Base-by-base conservation (phyloP, 1,140 invertebrate species). In the Drosophila sturtevanti region DNA sequence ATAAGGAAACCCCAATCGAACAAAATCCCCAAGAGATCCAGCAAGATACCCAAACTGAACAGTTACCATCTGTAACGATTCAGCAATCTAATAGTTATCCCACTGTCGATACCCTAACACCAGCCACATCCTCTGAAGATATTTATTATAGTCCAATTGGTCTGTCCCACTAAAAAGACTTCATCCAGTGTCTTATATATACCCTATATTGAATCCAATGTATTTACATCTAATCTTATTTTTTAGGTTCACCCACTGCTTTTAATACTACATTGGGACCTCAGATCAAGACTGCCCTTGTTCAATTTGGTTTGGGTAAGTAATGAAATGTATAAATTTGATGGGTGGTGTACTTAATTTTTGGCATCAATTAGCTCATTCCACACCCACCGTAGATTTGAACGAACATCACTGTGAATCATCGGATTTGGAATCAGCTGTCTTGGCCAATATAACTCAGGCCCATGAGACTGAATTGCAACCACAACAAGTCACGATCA, bases 141-240 rank as follows among this genome's bases (percentile, higher is more conserved):
- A 74, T 90, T 31, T 91, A 81, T 65, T 89, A 90, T 80, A 91
- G 90, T 72, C 90, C 90, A 56, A 84, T 91, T 51, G 90, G 90
- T 91, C 73, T 66, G 90, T 89, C 22, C 14, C 18, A 38, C 11
- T 2, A 14, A 24, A n/a, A 34, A n/a, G n/a, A 14, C 1, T 22
- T 9, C 3, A 4, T n/a, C n/a, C n/a, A n/a, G n/a, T n/a, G n/a
- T n/a, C n/a, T n/a, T n/a, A n/a, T n/a, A n/a, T n/a, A n/a, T n/a
- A n/a, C n/a, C n/a, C n/a, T n/a, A n/a, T n/a, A n/a, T n/a, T 34
- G 1, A 41, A 24, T 5, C 10, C 31, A 56, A 59, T 21, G 9
- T 51, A 11, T 0, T 14, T 16, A 1, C 16, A 4, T 37, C 1
- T 34, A 0, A 35, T 35, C 11, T 35, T 54, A 16, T 34, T 35